Base-by-base conservation (phyloP, 2,113 vertebrate genomes). In the Tiliqua scincoides region DNA sequence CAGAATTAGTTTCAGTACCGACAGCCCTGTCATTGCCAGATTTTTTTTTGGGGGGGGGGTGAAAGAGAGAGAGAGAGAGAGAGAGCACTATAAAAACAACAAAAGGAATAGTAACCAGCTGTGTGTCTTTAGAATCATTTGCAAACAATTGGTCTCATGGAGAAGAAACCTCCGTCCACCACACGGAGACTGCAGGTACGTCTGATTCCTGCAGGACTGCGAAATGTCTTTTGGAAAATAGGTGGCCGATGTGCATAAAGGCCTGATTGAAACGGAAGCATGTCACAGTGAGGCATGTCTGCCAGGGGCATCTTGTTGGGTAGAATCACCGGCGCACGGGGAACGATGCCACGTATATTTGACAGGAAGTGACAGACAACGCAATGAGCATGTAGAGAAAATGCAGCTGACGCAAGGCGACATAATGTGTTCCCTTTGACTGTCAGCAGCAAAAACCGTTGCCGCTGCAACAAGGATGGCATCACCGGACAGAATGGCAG, bases 401-500 rank as follows among this genome's bases (percentile, higher is more conserved):
- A 89, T 18, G 79, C 3, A 52, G 75, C 74, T 73, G 70, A 0
- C 0, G 67, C 83, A 89, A 73, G 5, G 48, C 85, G 83, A 89
- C 88, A 86, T 87, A 80, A 90, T 85, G 79, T 91, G 85, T 92
- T 92, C 84, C 87, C 86, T 87, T 91, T 89, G 90, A 90, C 79
- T 89, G 83, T 88, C 89, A 89, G 90, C 85, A 89, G 87, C 90
- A 95, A 91, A 93, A 91, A 90, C 87, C 92, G 68, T 83, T 85
- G 43, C 71, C 87, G 40, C 81, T 90, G 82, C 57, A 92, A 90
- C 93, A 92, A 91, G 75, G 87, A 77, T 63, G 72, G 91, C 68
- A 67, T 92, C n/a, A n/a, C n/a, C n/a, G n/a, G n/a, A n/a, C n/a
- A n/a, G n/a, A n/a, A n/a, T n/a, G n/a, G n/a, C n/a, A n/a, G n/a